Base-by-base conservation (phyloP, 1,140 invertebrate genomes). In the Propsilocerus akamusi region DNA sequence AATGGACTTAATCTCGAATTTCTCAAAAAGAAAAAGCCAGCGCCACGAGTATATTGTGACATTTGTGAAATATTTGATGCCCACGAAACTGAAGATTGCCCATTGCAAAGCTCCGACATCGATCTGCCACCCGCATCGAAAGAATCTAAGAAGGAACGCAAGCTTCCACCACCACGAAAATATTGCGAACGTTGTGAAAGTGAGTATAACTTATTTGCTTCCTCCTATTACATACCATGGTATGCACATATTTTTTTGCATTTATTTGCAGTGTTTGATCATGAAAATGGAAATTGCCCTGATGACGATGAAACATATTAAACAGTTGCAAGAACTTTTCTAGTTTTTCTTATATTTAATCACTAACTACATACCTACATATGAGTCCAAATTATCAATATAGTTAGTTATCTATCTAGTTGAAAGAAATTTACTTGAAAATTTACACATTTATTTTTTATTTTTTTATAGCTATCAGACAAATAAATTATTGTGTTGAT, bases 71-170 rank as follows among this genome's bases (percentile, higher is more conserved):
- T 81, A 60, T 97, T 97, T 72, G 94, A 97, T 70, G 68, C 80
- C 50, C 95, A 98, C 61, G 93, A 97, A 62, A 97, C 94, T 0
- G 91, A 96, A 64, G 94, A 97, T 65, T 97, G 94, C 70, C 92
- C 92, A 14, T 70, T 77, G 14, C 93, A 97, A 68, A 76, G 76
- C 7, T 76, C 75, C 32, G 68, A 72, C 5, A 64, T 63, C 12
- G 63, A 68, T 26, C 68, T 65, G 46, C 57, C 70, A 5, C 58
- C 68, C 32, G 56, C 67, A 54, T 52, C 56, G 60, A 50, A 25
- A 61, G 49, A 50, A 63, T 55, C 25, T 72, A 66, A 55, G 57
- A 70, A 59, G 56, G 56, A 62, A 46, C 58, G 60, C 12, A 72
- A 70, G 55, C 67, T 72, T 47, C 66, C 69, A 50, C 63, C 73